Base-by-base conservation (phyloP, 2,113 vertebrate species). In the Aphelocoma coerulescens region DNA sequence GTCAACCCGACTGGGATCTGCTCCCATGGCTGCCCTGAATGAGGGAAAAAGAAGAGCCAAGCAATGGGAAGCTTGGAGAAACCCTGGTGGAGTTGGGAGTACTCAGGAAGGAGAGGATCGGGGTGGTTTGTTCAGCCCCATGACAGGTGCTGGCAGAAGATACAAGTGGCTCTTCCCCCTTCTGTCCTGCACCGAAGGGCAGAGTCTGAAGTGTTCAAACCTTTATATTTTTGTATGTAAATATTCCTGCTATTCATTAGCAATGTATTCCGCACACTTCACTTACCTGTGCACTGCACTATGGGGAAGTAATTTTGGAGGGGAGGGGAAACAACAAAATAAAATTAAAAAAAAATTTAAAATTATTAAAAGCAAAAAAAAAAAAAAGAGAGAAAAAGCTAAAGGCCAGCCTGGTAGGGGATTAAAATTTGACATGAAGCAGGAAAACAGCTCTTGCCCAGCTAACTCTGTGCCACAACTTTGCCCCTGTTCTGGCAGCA, bases 161-260 rank as follows among this genome's bases (percentile, higher is more conserved):
- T 2, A 27, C 11, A 71, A 72, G 18, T 44, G 68, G 89, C 88
- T 93, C 89, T 96, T 96, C 75, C 61, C 72, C 66, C 28, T 73
- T 78, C 71, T 80, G 85, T 81, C 57, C 85, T 76, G 83, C 77
- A 67, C 66, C 4, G 13, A 91, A 94, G 68, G 88, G 76, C 74
- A 92, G 96, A 95, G 91, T 83, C 76, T 39, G 91, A 92, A 91
- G 82, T 43, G 44, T 95, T 96, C 52, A 88, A 85, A 85, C 91
- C 57, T 80, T 88, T 85, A 5, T 52, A 71, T 78, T 95, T 97
- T 89, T 95, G 76, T 92, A 88, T 97, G 95, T 98, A 97, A 96
- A 97, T 97, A 96, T 33, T 85, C 80, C 71, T 78, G 92, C 82
- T 94, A 44, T 51, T 73, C 68, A n/a, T 65, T 51, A 90, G 85